Evolutionary conservation across 2,888 invertebrate species (phyloP).

Genomic region (Sphaeridia pumilis): DNA sequence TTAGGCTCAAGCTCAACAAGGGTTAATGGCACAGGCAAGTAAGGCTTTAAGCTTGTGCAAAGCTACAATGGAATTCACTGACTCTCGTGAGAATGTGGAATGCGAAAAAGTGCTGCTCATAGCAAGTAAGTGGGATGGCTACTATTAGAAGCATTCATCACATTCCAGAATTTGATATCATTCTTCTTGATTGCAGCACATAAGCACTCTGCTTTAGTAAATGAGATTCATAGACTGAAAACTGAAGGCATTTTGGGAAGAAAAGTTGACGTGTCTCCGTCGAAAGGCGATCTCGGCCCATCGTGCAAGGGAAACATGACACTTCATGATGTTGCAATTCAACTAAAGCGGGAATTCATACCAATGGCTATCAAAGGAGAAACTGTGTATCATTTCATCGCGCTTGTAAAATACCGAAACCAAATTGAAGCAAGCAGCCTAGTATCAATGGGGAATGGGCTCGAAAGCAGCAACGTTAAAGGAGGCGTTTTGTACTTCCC

Average conservation of each 20-base stretch:
- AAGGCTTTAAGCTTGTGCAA: constrained; percentile 86
- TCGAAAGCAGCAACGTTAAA: constrained; percentile 25
- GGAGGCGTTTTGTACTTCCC: constrained; percentile 42
- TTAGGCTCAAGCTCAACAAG: constrained; percentile 59
- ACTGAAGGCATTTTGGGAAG: constrained; percentile 59
- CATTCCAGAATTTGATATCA: too few relatives aligned
- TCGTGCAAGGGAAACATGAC: constrained; percentile 50
- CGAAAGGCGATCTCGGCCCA: constrained; percentile 25
- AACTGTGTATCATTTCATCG: constrained; percentile 45
- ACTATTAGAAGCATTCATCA: too few relatives aligned
- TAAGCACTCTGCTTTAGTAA: constrained; percentile 69
- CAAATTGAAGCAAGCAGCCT: constrained; percentile 40
- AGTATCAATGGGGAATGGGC: constrained; percentile 41
- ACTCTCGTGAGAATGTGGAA: constrained; percentile 87
- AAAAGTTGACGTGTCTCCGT: constrained; percentile 21
- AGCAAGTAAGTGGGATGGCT: constrained; percentile 70
- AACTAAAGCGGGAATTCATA: constrained; percentile 67
- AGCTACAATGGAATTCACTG: constrained; percentile 73
- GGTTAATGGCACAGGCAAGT: constrained; percentile 77
- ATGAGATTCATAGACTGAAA: constrained; percentile 76
- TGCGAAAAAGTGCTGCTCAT: constrained; percentile 81
- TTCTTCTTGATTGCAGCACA: too few relatives aligned
- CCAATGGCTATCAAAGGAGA: constrained; percentile 52
- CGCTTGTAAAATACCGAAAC: constrained; percentile 44
- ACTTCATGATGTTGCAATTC: constrained; percentile 67